phyloP scores from a whole-genome alignment of 2,888 invertebrate genomes.

The Clanis bilineata region DNA sequence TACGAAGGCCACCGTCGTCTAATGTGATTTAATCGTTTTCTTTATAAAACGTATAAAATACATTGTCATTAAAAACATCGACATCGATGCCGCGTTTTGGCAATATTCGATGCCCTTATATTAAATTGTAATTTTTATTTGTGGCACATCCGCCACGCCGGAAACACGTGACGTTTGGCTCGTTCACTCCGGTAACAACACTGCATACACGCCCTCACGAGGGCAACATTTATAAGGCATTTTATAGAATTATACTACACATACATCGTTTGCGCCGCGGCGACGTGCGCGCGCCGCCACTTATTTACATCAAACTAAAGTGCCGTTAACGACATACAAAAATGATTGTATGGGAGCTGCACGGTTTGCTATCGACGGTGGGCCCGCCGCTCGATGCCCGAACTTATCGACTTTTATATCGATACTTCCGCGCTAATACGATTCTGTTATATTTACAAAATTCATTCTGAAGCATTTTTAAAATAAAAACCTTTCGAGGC shows the following conservation, averaged over 20 bases:
- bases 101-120: background rate
- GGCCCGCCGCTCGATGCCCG: background rate
- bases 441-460: slow-evolving; percentile 17
- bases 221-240: slow-evolving; percentile 63
- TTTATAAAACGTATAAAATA: background rate
- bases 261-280: slow-evolving; percentile 32
- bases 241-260: slow-evolving; percentile 50
- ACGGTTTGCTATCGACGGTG: slow-evolving; percentile 22
- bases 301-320: slow-evolving; percentile 38
- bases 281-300: slow-evolving; percentile 30
- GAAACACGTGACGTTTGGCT: slow-evolving; percentile 17
- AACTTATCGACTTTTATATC: background rate
- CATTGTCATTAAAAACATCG: background rate
- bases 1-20: background rate
- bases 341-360: slow-evolving; percentile 36
- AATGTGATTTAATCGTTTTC: background rate
- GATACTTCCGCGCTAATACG: background rate
- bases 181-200: slow-evolving; percentile 45
- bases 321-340: slow-evolving; percentile 41
- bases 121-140: background rate
- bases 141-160: background rate
- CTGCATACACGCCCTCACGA: slow-evolving; percentile 33
- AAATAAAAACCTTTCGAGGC: background rate
- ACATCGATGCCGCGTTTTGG: background rate
- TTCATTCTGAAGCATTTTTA: slow-evolving; percentile 13